Evolutionary conservation across 2,113 vertebrate genomes (phyloP).

Genomic region (Larimichthys crocea): DNA sequence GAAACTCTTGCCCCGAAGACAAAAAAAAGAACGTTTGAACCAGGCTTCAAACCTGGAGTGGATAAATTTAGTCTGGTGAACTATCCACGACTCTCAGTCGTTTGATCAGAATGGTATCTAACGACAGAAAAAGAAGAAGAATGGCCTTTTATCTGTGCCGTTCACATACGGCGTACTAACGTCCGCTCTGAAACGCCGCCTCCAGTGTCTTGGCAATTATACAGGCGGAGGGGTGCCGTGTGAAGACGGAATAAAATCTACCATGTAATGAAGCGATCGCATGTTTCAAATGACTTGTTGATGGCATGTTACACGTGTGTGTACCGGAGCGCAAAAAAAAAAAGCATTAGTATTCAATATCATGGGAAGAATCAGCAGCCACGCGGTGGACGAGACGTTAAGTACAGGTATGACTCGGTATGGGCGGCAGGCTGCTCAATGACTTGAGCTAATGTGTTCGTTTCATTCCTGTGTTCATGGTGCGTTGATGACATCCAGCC

Average conservation of each 20-base stretch:
- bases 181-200: constrained; percentile 26
- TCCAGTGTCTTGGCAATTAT: constrained; percentile 38
- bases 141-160: constrained; percentile 43
- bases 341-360: constrained; percentile 27
- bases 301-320: constrained; percentile 28
- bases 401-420: constrained; percentile 43
- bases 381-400: constrained; percentile 10
- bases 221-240: neutral
- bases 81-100: constrained; percentile 47
- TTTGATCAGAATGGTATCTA: constrained; percentile 57
- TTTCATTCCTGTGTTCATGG: constrained; percentile 41
- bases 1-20: constrained; percentile 42
- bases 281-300: constrained; percentile 56
- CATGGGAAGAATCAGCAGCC: constrained; percentile 21
- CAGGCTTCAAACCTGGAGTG: constrained; percentile 46
- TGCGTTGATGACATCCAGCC: constrained; percentile 55
- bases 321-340: constrained; percentile 26
- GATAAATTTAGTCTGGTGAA: constrained; percentile 65
- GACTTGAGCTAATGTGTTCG: constrained; percentile 67
- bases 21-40: constrained; percentile 53
- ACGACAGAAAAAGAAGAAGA: constrained; percentile 33
- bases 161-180: neutral
- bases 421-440: constrained; percentile 53
- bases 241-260: constrained; percentile 45
- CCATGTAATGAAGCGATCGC: constrained; percentile 49